phyloP scores from a whole-genome alignment of 2,888 invertebrate genomes.

The Pyralis farinalis region DNA sequence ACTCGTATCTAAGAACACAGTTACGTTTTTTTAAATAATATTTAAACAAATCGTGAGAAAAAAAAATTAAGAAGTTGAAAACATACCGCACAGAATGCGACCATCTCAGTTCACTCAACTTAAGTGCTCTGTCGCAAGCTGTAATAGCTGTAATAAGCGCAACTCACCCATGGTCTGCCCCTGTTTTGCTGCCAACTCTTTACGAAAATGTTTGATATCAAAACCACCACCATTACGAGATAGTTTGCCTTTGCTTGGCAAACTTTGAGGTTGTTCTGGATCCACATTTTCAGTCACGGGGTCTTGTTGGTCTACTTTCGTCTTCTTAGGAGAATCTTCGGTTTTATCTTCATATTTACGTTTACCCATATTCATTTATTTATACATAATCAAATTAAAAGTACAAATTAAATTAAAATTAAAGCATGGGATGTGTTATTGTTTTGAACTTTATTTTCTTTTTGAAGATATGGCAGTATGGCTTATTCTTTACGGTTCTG shows the following conservation, averaged over 20 bases:
- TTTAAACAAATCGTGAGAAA: no score
- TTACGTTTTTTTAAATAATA: no score
- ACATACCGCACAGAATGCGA: no score
- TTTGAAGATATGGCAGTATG: no score
- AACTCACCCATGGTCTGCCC: constrained; percentile 79
- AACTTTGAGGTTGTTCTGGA: constrained; percentile 38
- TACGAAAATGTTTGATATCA: constrained; percentile 82
- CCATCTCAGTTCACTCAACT: no score
- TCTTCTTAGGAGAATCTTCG: constrained; percentile 16
- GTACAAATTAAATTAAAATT: neutral
- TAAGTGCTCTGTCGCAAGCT: no score
- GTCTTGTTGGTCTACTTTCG: constrained; percentile 23
- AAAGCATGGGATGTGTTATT: constrained; percentile 34
- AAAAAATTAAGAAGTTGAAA: no score
- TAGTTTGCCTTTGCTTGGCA: constrained; percentile 7
- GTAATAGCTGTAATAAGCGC: no score
- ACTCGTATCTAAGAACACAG: no score
- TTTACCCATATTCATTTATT: constrained; percentile 50
- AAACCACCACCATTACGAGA: constrained; percentile 55
- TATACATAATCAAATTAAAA: neutral
- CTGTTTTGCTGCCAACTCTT: constrained; percentile 70
- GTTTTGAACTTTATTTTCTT: no score
- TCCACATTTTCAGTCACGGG: constrained; percentile 2
- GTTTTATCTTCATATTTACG: constrained; percentile 54
- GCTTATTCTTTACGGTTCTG: no score